A percentile compares a stretch with the other conserved stretches of the same genome.
Evolutionary conservation across 2,888 invertebrate species (phyloP).

Genomic region (Acanthosepion lycidas): DNA sequence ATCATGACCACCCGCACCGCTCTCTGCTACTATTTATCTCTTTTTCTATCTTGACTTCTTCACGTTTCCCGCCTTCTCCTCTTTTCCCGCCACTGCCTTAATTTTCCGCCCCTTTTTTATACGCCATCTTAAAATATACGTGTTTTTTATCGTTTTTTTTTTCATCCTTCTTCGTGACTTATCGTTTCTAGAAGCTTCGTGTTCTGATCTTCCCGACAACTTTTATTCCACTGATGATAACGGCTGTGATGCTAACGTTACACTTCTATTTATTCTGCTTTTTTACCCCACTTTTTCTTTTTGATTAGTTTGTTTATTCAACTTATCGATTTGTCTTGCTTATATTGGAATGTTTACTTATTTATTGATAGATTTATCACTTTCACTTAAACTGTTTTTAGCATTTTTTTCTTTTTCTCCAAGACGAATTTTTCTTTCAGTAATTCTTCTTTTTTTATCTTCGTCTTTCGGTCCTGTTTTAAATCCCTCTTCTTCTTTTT

Average conservation of each 20-base stretch:
- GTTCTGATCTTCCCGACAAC: constrained; percentile 6
- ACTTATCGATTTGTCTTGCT: not conserved
- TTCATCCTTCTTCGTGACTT: not conserved
- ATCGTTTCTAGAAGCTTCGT: not conserved
- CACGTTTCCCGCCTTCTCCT: not conserved
- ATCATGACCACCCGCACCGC: not conserved
- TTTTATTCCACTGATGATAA: not conserved
- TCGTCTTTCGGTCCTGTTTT: not conserved
- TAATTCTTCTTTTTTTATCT: too few species aligned
- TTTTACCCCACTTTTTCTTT: not conserved
- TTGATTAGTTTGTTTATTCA: not conserved
- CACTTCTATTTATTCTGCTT: not conserved
- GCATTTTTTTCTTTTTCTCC: too few species aligned
- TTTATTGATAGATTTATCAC: not conserved
- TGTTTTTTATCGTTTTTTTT: not conserved
- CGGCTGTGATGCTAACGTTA: not conserved
- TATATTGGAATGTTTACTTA: not conserved
- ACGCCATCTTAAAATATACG: not conserved
- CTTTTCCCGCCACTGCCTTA: not conserved
- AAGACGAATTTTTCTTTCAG: too few species aligned
- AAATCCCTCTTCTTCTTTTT: not conserved
- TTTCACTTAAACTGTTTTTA: not conserved
- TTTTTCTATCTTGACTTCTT: not conserved
- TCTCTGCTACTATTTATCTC: not conserved
- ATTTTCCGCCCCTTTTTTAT: not conserved